Conservation (phyloP, 2,888 invertebrate species). For the Temnothorax rugatulus region DNA sequence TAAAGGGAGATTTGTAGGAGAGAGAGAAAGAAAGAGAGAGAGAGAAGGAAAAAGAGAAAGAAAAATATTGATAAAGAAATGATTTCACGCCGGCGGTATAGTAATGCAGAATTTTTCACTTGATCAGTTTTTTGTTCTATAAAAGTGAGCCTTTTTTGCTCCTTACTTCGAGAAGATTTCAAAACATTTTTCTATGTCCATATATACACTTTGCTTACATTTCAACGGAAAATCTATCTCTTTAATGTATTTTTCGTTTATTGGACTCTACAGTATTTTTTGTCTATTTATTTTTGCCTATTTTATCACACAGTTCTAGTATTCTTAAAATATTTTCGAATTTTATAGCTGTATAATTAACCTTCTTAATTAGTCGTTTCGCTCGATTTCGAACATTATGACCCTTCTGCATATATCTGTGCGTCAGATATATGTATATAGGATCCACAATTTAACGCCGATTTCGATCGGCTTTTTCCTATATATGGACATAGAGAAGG, state of each 20-base stretch:
- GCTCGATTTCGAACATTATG: too few species aligned
- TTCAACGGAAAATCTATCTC: neutral
- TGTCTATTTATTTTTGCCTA: neutral
- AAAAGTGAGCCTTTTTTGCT: neutral
- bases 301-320: neutral
- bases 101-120: neutral
- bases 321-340: constrained; percentile 6
- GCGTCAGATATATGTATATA: too few species aligned
- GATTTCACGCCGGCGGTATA: neutral
- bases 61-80: too few species aligned
- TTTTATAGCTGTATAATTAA: neutral
- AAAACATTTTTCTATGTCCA: neutral
- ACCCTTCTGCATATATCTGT: too few species aligned
- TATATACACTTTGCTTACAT: neutral
- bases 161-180: neutral
- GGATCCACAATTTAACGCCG: too few species aligned
- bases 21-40: neutral
- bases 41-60: neutral
- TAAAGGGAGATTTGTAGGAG: neutral
- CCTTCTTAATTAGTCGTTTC: too few species aligned
- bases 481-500: too few species aligned
- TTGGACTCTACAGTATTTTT: neutral
- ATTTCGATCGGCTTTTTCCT: too few species aligned
- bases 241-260: constrained; percentile 1
- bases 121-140: constrained; percentile 7